phyloP scores from a whole-genome alignment of 2,888 invertebrate species.

The Trisateles emortualis region DNA sequence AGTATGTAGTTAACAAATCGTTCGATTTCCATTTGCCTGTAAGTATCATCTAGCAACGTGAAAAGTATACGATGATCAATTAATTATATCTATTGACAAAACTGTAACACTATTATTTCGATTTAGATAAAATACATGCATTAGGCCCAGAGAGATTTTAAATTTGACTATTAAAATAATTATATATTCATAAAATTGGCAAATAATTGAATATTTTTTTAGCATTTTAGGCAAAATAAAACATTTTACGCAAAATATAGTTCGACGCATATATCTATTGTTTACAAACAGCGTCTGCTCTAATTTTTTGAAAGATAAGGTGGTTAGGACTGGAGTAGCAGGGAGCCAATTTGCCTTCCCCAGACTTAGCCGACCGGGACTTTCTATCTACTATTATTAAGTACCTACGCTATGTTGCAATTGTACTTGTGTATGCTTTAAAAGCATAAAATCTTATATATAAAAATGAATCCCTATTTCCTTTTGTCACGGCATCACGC shows the following conservation, averaged over 20 bases:
- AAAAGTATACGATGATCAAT: no score
- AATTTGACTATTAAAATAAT: no score
- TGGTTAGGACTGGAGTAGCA: background rate
- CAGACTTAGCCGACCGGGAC: no score
- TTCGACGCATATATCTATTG: background rate
- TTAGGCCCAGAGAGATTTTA: conserved; percentile 39
- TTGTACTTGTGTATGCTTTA: conserved; percentile 48
- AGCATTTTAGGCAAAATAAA: background rate
- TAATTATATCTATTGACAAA: background rate
- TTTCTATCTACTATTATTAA: no score
- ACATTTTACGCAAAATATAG: background rate
- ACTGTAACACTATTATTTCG: conserved; percentile 6
- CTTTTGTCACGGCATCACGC: no score
- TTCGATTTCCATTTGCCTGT: conserved; percentile 2
- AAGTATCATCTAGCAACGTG: background rate
- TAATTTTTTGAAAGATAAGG: background rate
- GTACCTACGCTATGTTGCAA: background rate
- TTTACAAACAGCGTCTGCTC: background rate
- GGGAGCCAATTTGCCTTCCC: background rate
- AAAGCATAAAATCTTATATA: conserved; percentile 53
- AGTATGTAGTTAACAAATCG: background rate
- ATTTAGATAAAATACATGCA: conserved; percentile 14
- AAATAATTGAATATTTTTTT: no score
- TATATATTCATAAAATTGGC: background rate
- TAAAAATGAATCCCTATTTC: no score